Evolutionary conservation across 2,797 vertebrate genomes (phyloP).

Genomic region (Pseudochromis fuscus): DNA sequence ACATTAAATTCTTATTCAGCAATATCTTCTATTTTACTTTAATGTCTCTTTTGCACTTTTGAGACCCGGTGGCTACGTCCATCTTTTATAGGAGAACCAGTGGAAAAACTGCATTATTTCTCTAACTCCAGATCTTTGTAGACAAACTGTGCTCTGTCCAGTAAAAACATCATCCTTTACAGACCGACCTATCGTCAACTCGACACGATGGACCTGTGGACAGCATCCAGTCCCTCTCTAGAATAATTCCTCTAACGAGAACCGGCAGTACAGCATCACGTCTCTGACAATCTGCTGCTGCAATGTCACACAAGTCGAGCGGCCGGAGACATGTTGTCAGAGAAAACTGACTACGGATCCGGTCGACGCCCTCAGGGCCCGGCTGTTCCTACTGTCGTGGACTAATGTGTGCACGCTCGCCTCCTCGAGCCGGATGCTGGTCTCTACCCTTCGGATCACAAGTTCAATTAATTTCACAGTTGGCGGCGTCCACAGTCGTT

Average conservation of each 20-base stretch:
- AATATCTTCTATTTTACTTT: too few species aligned
- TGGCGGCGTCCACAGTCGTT: constrained; percentile 70
- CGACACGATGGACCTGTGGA: constrained; percentile 34
- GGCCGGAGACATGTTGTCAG: constrained; percentile 65
- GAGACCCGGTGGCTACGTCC: too few species aligned
- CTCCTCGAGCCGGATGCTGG: constrained; percentile 68
- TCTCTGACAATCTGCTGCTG: constrained; percentile 44
- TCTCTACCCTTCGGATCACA: constrained; percentile 73
- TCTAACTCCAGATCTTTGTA: background rate
- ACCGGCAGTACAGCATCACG: constrained; percentile 27
- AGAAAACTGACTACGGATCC: constrained; percentile 66
- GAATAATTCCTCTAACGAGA: constrained; percentile 35
- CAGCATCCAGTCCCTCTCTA: constrained; percentile 20
- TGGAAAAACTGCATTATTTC: background rate
- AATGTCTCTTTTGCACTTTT: too few species aligned
- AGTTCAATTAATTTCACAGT: constrained; percentile 88
- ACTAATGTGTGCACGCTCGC: constrained; percentile 55
- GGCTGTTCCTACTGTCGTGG: constrained; percentile 63
- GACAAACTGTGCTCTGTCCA: background rate
- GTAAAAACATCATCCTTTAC: background rate
- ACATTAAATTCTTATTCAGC: too few species aligned
- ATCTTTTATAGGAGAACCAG: too few species aligned
- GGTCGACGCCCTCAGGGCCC: constrained; percentile 43
- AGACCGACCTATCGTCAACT: background rate
- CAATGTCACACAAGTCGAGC: constrained; percentile 62